A percentile compares a stretch with the other conserved stretches of the same genome.
Conservation (phyloP, 2,888 invertebrate genomes). For the Agonopterix heracliana region DNA sequence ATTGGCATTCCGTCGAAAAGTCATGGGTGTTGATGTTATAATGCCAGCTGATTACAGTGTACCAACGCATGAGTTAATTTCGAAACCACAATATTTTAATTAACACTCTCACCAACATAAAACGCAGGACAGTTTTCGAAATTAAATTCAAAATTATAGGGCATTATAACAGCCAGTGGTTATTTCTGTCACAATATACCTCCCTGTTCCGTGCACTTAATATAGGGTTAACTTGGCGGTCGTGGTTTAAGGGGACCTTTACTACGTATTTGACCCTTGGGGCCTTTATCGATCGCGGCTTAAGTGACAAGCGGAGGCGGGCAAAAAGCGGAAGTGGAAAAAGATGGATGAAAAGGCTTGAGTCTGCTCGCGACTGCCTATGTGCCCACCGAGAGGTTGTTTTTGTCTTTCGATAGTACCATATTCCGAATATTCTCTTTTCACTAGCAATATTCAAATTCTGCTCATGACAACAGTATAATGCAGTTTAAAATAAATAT, state of each 20-base stretch:
- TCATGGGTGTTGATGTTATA: too few species aligned
- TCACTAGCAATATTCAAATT: too few species aligned
- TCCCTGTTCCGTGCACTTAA: slow-evolving; percentile 7
- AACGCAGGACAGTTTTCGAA: not conserved
- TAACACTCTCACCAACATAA: too few species aligned
- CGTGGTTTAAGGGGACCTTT: slow-evolving; percentile 14
- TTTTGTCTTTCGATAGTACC: too few species aligned
- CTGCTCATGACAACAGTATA: too few species aligned
- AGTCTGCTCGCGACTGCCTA: too few species aligned
- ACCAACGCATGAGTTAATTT: too few species aligned
- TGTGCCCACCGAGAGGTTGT: too few species aligned
- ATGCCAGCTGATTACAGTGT: too few species aligned
- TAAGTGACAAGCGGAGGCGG: not conserved
- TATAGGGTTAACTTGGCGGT: slow-evolving; percentile 16
- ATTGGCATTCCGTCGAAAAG: too few species aligned
- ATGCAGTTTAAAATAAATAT: not conserved
- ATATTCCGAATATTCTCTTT: too few species aligned
- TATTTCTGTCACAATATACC: slow-evolving; percentile 7
- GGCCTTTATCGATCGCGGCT: slow-evolving; percentile 5
- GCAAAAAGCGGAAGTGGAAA: not conserved
- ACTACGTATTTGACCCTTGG: slow-evolving; percentile 17
- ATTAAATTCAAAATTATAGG: slow-evolving; percentile 12
- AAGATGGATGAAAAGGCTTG: not conserved
- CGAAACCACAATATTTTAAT: too few species aligned
- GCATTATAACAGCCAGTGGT: slow-evolving; percentile 5